Percentiles rank a stretch among this genome's conserved stretches.
Conservation (phyloP, 2,797 vertebrate species). For the Telmatherina bonti region DNA sequence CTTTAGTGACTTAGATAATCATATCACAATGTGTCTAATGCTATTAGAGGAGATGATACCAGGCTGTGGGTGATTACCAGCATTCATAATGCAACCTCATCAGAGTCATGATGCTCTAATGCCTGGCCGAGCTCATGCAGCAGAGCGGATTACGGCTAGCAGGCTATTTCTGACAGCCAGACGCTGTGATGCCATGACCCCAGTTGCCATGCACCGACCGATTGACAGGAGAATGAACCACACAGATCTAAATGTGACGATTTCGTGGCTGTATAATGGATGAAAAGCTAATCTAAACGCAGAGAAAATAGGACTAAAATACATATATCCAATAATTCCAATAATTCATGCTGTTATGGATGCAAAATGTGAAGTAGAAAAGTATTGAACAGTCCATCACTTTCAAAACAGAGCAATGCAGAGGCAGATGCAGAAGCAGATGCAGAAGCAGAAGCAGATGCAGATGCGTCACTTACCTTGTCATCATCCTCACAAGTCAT, state of each 20-base stretch:
- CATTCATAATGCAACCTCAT: conserved; percentile 49
- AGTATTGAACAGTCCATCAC: neutral
- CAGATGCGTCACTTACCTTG: conserved; percentile 85
- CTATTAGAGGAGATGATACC: conserved; percentile 66
- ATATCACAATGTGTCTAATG: conserved; percentile 64
- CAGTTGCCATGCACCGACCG: neutral
- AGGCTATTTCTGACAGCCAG: conserved; percentile 51
- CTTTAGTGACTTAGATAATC: conserved; percentile 61
- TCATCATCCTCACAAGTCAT: conserved; percentile 98
- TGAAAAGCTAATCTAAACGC: conserved; percentile 10
- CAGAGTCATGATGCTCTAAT: conserved; percentile 52
- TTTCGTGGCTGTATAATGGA: conserved; percentile 26
- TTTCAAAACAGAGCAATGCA: neutral
- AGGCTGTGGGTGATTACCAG: conserved; percentile 65
- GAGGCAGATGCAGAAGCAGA: no score
- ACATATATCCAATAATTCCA: neutral
- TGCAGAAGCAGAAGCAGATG: no score
- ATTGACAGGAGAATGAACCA: neutral
- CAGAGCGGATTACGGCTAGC: conserved; percentile 55
- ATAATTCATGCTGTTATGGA: neutral
- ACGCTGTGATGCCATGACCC: conserved; percentile 26
- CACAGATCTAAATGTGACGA: neutral
- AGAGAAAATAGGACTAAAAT: conserved; percentile 1
- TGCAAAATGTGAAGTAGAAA: neutral
- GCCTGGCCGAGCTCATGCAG: conserved; percentile 45